Conservation (phyloP, 2,888 invertebrate genomes). For the Tethea ocularis region DNA sequence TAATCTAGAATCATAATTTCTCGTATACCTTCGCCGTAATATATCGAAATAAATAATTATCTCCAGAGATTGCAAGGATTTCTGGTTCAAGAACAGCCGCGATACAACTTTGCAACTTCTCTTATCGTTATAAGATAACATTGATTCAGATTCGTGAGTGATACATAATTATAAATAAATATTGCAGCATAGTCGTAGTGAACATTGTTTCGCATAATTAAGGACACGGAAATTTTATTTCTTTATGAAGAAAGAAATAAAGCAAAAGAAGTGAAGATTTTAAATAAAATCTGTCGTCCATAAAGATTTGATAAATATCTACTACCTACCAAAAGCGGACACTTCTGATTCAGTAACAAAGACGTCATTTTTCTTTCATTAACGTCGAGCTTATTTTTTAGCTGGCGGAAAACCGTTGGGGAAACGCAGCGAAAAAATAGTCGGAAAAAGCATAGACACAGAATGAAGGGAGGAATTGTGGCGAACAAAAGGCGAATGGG, state of each 20-base stretch:
- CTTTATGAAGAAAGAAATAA: neutral
- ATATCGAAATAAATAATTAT: neutral
- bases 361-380: constrained; percentile 44
- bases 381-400: constrained; percentile 42
- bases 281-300: neutral
- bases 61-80: neutral
- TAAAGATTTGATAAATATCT: neutral
- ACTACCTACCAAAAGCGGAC: constrained; percentile 21
- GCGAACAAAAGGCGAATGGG: constrained; percentile 77
- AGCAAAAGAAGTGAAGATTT: neutral
- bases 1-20: no score
- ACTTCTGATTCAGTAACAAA: constrained; percentile 33
- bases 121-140: neutral
- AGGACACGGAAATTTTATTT: neutral
- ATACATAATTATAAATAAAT: neutral
- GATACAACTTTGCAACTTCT: neutral
- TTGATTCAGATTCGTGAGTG: neutral
- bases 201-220: no score
- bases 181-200: neutral
- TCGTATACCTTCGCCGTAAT: no score
- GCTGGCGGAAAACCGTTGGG: constrained; percentile 30
- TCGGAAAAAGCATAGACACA: constrained; percentile 47
- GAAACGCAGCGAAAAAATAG: constrained; percentile 48
- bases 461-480: constrained; percentile 60
- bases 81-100: neutral